Evolutionary conservation across 2,113 vertebrate species (phyloP), one percentile per base, ranked within the genome.

Genomic region (Psilopsiagon aurifrons): DNA sequence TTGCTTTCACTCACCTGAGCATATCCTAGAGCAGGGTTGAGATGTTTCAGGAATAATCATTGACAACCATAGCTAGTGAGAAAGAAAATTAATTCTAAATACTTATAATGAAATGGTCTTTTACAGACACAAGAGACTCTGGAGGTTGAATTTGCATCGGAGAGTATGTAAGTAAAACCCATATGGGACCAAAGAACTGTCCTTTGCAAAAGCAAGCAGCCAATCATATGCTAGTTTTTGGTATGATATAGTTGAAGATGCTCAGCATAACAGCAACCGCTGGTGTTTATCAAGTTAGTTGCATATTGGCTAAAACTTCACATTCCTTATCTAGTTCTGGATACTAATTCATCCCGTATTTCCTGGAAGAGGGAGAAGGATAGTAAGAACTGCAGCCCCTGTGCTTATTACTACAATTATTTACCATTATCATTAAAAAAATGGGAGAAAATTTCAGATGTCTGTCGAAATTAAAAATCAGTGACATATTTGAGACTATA

Each of bases 91-190:
- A 54, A 80, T 90, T 67, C 33, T 14, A 88, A 37, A 60, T 75
- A 14, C 17, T 87, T 44, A 68, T 29, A 79, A 75, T 39, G 12
- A 67, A 87, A 79, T 60, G 3, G 29, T 87, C 37, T 96, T 95
- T 96, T 95, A 79, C 93, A 98, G 98, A 95, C 95, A 15, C 85
- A 96, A 49, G 98, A 97, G 77, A 47, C 88, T 19, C 94, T 98
- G 86, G 98, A 98, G 1, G 97, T 98, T 76, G 98, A 98, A 41
- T 98, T 98, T 93, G 68, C 96, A 20, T 79, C 75, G 0, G 97
- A 98, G 39, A 95, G 90, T 92, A 97, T 84, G 98, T 98, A 80
- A 98, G 98, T 97, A 90, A 83, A 52, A 41, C 22, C 20, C 35
- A 41, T 29, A 11, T 5, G 20, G 11, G 78, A 69, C 37, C 1